phyloP scores from a whole-genome alignment of 2,113 vertebrate genomes.

The Dasyornis broadbenti region DNA sequence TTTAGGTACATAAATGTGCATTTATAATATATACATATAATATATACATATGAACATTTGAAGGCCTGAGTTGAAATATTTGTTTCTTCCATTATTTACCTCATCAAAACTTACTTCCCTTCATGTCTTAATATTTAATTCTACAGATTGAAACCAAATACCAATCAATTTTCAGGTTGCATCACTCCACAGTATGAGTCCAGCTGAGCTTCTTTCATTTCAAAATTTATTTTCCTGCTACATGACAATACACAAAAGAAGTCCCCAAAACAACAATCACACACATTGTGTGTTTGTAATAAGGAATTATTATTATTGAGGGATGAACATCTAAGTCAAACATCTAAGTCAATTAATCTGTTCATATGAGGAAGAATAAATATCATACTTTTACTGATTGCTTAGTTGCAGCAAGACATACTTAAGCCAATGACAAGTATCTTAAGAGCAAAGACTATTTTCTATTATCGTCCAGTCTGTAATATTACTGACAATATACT shows the following conservation, averaged over 20 bases:
- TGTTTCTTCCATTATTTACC: neutral
- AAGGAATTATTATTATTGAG: neutral
- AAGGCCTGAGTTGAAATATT: neutral
- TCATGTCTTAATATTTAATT: neutral
- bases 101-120: neutral
- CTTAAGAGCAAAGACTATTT: neutral
- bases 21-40: neutral
- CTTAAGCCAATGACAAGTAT: neutral
- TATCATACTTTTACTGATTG: neutral
- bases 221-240: neutral
- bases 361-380: neutral
- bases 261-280: neutral
- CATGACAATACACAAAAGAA: neutral
- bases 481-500: neutral
- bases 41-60: neutral
- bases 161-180: neutral
- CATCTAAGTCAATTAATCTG: neutral
- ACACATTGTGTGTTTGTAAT: neutral
- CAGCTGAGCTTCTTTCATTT: neutral
- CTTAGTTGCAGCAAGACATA: neutral
- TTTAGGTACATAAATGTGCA: neutral
- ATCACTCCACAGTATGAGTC: neutral
- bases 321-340: neutral
- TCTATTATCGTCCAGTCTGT: neutral
- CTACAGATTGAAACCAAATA: neutral